phyloP scores from a whole-genome alignment of 2,888 invertebrate genomes.

The Cybosia mesomella region DNA sequence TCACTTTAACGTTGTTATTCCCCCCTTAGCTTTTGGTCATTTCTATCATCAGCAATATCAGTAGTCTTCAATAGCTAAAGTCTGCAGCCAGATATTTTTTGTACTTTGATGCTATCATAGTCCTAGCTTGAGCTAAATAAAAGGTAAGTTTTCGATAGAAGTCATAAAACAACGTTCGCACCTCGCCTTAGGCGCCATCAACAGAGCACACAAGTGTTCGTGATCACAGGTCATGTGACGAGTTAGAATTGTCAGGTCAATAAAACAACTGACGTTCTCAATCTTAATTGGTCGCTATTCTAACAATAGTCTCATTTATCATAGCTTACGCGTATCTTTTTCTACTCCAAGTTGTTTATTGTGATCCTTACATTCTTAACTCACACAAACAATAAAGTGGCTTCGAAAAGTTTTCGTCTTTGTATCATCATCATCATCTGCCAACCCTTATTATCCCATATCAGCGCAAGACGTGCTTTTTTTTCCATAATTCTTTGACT shows the following conservation, averaged over 20 bases:
- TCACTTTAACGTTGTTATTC: too few relatives aligned
- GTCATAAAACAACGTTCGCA: not conserved
- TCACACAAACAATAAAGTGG: not conserved
- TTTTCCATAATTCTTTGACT: too few relatives aligned
- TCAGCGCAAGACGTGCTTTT: too few relatives aligned
- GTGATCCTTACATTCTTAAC: not conserved
- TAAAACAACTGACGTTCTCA: not conserved
- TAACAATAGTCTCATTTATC: not conserved
- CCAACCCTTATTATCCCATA: too few relatives aligned
- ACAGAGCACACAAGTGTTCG: not conserved
- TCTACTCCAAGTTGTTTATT: not conserved
- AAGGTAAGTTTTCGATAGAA: not conserved
- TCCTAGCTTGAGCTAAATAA: not conserved
- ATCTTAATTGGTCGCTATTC: not conserved
- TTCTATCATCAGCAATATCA: too few relatives aligned
- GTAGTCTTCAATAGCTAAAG: too few relatives aligned
- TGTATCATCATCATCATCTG: too few relatives aligned
- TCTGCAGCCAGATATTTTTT: too few relatives aligned
- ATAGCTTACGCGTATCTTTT: not conserved
- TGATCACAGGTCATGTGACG: not conserved
- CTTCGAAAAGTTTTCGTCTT: not conserved
- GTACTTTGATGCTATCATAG: too few relatives aligned
- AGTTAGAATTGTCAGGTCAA: conserved; percentile 5
- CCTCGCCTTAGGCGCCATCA: not conserved
- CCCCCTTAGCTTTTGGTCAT: too few relatives aligned